Evolutionary conservation across 2,888 invertebrate genomes (phyloP).

Genomic region (Trissolcus brochymenae): DNA sequence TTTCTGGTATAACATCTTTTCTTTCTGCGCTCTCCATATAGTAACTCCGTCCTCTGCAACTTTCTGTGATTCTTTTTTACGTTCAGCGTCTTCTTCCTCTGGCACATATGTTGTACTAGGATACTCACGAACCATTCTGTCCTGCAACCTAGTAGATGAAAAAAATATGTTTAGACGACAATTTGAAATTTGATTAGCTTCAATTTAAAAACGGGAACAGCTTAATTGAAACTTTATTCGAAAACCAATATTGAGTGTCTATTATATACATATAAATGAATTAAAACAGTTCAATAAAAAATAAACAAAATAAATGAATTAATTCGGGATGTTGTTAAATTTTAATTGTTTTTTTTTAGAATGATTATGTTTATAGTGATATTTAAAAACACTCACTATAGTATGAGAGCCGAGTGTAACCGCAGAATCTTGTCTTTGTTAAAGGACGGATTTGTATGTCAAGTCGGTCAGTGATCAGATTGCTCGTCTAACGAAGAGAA

Average conservation of each 20-base stretch:
- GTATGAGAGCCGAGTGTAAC: constrained; percentile 31
- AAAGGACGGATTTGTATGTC: constrained; percentile 40
- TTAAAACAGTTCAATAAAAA: not conserved
- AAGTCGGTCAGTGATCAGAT: constrained; percentile 59
- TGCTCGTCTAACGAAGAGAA: constrained; percentile 65
- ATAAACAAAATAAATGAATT: not conserved
- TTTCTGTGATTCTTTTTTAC: constrained; percentile 69
- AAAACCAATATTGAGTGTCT: no score
- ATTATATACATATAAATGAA: no score
- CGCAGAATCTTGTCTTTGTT: constrained; percentile 59
- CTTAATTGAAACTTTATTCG: no score
- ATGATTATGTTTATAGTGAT: no score
- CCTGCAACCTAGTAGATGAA: constrained; percentile 11
- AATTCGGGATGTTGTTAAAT: no score
- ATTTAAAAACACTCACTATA: constrained; percentile 1
- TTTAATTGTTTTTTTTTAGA: no score
- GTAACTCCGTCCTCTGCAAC: constrained; percentile 70
- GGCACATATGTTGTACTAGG: constrained; percentile 69
- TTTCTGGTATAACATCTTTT: constrained; percentile 71
- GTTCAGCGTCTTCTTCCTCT: constrained; percentile 67
- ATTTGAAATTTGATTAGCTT: no score
- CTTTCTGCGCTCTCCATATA: constrained; percentile 71
- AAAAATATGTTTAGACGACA: not conserved
- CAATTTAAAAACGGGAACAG: no score
- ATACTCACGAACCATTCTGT: constrained; percentile 41